Conservation (phyloP, 2,113 vertebrate genomes). For the Pithys albifrons region DNA sequence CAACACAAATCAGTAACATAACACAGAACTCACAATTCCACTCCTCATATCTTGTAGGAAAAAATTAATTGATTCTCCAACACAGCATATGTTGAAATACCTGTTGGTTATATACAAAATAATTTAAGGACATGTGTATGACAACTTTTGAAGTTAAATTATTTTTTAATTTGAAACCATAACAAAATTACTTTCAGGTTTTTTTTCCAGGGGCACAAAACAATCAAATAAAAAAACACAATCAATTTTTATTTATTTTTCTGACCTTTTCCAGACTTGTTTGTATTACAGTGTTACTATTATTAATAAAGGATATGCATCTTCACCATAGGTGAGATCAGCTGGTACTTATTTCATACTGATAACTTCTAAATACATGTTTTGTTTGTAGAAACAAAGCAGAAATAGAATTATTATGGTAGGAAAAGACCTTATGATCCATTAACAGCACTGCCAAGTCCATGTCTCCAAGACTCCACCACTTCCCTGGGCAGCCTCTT, state of each 20-base stretch:
- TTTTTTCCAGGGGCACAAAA: neutral
- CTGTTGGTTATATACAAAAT: neutral
- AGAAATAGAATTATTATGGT: too few species aligned
- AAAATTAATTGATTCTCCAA: neutral
- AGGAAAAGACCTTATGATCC: neutral
- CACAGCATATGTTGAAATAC: neutral
- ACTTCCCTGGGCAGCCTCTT: neutral
- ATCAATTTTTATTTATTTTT: neutral
- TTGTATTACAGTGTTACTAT: neutral
- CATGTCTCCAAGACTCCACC: neutral
- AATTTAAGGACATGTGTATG: neutral
- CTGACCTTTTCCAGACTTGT: neutral
- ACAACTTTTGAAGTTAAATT: neutral
- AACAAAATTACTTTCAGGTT: neutral
- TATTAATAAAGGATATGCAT: neutral
- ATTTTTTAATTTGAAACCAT: neutral
- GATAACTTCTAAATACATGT: neutral
- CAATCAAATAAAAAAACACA: neutral
- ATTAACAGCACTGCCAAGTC: neutral
- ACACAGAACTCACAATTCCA: neutral
- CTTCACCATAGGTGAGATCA: neutral
- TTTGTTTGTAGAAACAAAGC: too few species aligned
- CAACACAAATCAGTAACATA: neutral
- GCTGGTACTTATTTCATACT: neutral
- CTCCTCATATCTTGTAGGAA: rapidly evolving